phyloP scores from a whole-genome alignment of 1,140 invertebrate genomes.

The Brevipalpus yothersi region DNA sequence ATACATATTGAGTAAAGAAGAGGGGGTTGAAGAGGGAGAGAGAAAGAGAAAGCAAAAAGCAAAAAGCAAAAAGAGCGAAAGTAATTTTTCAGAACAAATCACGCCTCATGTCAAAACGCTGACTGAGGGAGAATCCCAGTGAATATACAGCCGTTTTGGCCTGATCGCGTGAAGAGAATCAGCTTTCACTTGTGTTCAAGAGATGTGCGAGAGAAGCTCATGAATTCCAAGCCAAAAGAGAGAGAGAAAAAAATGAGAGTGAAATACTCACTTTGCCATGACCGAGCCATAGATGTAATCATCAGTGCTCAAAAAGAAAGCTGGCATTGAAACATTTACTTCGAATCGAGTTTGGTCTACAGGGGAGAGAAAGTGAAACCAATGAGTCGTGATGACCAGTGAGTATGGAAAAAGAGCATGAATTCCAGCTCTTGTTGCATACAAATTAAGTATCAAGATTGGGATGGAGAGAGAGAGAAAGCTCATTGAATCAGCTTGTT shows the following conservation, averaged over 20 bases:
- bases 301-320: constrained; percentile 67
- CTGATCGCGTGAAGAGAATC: no score
- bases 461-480: no score
- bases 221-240: background rate
- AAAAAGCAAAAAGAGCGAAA: background rate
- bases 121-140: no score
- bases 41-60: background rate
- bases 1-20: background rate
- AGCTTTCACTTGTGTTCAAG: background rate
- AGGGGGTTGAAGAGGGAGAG: background rate
- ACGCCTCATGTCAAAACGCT: background rate
- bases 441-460: no score
- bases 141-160: no score
- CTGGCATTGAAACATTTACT: constrained; percentile 84
- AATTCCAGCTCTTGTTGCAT: no score
- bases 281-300: constrained; percentile 52
- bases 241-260: background rate
- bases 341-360: constrained; percentile 26
- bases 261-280: constrained; percentile 56
- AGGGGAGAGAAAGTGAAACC: background rate
- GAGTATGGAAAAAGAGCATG: no score
- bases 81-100: background rate
- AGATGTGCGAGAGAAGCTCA: background rate
- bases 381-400: background rate
- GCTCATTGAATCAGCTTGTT: no score